Evolutionary conservation across 1,140 invertebrate species (phyloP), one percentile per base, ranked within the genome.

Genomic region (Gryllus bimaculatus): DNA sequence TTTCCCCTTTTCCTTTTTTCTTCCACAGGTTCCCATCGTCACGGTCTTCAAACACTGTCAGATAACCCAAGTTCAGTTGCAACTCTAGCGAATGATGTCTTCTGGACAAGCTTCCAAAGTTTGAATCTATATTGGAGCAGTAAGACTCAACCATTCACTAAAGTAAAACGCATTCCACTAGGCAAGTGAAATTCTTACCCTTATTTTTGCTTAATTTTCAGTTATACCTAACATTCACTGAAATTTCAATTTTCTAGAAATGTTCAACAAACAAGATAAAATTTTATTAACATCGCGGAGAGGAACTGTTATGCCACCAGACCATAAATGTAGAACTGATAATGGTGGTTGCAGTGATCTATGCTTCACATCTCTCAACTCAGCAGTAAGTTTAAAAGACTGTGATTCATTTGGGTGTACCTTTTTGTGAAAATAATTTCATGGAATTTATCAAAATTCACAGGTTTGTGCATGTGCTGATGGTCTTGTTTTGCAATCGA

Each of bases 291-390:
- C 82, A 73, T 80, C 84, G 80, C 80, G 83, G 78, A 79, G 82
- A 48, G 79, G 81, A 18, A 75, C 84, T 85, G 73, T 84, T 81
- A 73, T 79, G 82, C 20, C 83, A 84, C 83, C 82, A 79, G 81
- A 84, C 7, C 91, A 93, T 83, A 87, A 89, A 0, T 94, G 93
- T 83, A 87, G 87, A 54, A 83, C 84, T 20, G 85, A 88, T 21
- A 92, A 93, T 82, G 91, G 92, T 39, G 89, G 90, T 15, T 96
- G 94, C 83, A 90, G 91, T 18, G 92, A 95, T 83, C 84, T 93
- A 13, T 96, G 94, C 82, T 85, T 91, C 18, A 88, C 90, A 13
- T 86, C 87, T 8, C 74, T 78, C 54, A n/a, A 80, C 77, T 77
- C 8, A 76, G 77, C 26, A 3, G 79, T 79, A 66, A 77, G 79